Conservation (phyloP, 2,113 vertebrate genomes). For the Ceyx margarethae region DNA sequence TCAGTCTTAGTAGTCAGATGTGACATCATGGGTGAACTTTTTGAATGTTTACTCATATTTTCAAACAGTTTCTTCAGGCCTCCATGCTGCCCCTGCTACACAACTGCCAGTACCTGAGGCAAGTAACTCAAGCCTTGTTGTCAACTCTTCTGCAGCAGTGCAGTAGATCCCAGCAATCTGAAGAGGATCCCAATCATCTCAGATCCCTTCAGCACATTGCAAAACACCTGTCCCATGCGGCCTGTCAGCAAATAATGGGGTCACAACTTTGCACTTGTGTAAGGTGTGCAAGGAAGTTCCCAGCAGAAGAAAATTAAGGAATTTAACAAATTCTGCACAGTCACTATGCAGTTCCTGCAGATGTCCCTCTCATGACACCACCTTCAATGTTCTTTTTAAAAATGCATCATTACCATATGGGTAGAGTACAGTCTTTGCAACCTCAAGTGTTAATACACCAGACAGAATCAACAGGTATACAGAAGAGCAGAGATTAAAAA, state of each 20-base stretch:
- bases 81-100: neutral
- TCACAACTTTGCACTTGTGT: neutral
- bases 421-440: neutral
- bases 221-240: neutral
- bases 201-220: neutral
- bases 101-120: neutral
- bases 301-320: neutral
- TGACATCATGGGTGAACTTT: neutral
- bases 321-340: neutral
- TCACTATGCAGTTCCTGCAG: neutral
- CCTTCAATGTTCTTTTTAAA: neutral
- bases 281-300: neutral
- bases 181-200: neutral
- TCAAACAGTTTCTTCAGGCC: neutral
- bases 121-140: neutral
- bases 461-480: neutral
- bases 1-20: neutral
- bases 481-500: neutral
- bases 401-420: neutral
- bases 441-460: neutral
- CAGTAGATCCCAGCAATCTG: neutral
- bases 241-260: neutral
- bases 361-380: accelerated
- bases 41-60: neutral
- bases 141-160: neutral